Evolutionary conservation across 1,140 invertebrate species (phyloP).

Genomic region (Tribolium madens): DNA sequence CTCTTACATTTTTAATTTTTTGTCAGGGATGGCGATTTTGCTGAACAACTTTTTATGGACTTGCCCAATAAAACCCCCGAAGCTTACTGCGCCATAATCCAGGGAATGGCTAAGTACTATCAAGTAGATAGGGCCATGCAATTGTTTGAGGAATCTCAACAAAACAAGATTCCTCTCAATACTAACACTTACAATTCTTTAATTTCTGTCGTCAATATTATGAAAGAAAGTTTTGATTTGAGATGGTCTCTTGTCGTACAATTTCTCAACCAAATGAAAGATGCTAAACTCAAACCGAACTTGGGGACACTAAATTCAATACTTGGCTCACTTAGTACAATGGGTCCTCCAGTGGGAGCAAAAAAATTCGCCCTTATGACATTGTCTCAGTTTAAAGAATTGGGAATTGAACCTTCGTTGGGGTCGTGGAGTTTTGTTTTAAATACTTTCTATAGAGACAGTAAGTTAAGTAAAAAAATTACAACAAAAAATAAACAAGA

Average conservation of each 20-base stretch:
- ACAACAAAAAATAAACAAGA: constrained; percentile 20
- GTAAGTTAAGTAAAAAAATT: constrained; percentile 67
- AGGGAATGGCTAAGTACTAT: constrained; percentile 79
- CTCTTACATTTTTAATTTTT: constrained; percentile 23
- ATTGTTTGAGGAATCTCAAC: constrained; percentile 76
- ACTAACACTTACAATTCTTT: constrained; percentile 79
- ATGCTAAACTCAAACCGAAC: constrained; percentile 74
- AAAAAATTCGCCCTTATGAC: constrained; percentile 68
- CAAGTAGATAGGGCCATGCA: constrained; percentile 74
- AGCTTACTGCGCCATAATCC: constrained; percentile 78
- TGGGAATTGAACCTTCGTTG: constrained; percentile 80
- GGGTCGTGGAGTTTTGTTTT: constrained; percentile 81
- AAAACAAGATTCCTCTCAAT: constrained; percentile 74
- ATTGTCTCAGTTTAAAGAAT: constrained; percentile 77
- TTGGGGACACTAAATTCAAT: constrained; percentile 80
- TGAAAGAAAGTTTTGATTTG: constrained; percentile 74
- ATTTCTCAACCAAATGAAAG: constrained; percentile 73
- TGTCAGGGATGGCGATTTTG: constrained; percentile 74
- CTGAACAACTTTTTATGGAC: constrained; percentile 76
- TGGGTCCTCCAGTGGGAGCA: constrained; percentile 66
- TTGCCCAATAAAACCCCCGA: constrained; percentile 72
- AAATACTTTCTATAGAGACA: constrained; percentile 75
- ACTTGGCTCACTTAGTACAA: constrained; percentile 70
- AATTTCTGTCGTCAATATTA: constrained; percentile 70
- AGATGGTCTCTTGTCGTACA: constrained; percentile 73